phyloP scores from a whole-genome alignment of 2,113 vertebrate species.

The Trachemys scripta region DNA sequence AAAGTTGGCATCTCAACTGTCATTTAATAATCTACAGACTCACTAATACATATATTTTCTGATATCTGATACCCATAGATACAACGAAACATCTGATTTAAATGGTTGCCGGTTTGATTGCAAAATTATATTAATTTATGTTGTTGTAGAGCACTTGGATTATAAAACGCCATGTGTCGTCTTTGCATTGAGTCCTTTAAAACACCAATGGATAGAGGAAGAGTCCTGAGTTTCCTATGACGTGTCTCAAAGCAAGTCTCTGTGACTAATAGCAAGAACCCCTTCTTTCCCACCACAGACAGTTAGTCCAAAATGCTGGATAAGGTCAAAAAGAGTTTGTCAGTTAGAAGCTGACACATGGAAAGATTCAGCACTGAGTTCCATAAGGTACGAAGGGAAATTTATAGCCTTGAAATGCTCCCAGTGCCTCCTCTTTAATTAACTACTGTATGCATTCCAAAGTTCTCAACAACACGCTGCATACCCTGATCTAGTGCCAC shows the following conservation, averaged over 20 bases:
- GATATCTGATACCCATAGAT: constrained; percentile 64
- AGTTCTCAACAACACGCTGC: constrained; percentile 69
- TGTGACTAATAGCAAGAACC: neutral
- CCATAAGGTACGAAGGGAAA: constrained; percentile 64
- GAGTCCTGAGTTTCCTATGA: neutral
- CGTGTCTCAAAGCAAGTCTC: neutral
- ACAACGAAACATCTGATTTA: constrained; percentile 48
- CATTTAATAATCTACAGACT: constrained; percentile 72
- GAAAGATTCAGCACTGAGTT: constrained; percentile 68
- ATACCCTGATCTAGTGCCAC: constrained; percentile 19
- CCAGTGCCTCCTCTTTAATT: constrained; percentile 70
- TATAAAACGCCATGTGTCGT: constrained; percentile 12
- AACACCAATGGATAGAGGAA: neutral
- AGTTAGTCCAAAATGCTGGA: constrained; percentile 52
- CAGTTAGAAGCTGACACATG: constrained; percentile 71
- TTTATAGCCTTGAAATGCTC: constrained; percentile 60
- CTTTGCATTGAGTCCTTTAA: constrained; percentile 42
- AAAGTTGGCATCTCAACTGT: constrained; percentile 75
- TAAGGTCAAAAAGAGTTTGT: constrained; percentile 74
- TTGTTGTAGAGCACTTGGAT: constrained; percentile 48
- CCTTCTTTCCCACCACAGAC: neutral
- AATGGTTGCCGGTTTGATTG: constrained; percentile 38
- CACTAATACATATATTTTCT: constrained; percentile 63
- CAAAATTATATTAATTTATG: constrained; percentile 56
- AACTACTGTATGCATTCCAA: constrained; percentile 68